Evolutionary conservation across 2,113 vertebrate genomes (phyloP), one percentile per base, ranked within the genome.

Genomic region (Atlantisia rogersi): DNA sequence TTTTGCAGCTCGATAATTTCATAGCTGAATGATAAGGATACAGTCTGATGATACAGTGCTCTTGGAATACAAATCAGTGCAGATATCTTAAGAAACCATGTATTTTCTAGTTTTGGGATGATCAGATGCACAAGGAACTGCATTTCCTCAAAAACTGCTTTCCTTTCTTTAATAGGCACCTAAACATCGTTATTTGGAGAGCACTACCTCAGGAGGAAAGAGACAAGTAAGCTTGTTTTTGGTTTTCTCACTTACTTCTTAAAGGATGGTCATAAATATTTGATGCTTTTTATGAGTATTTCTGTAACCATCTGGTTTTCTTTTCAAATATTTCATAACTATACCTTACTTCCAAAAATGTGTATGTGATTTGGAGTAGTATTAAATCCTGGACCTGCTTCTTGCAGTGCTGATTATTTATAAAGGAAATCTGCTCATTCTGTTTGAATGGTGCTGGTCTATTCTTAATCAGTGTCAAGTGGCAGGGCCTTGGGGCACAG

Each of bases 131-230:
- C 48, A 60, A 53, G 67, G 53, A 90, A 42, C 29, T 75, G 22
- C 40, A 78, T 79, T 95, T 24, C 46, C 68, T 94, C 59, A 90
- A 74, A 88, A 74, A 58, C 17, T 71, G 15, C 70, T 92, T 97
- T 81, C 5, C 91, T 96, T 96, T 90, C 71, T 87, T 97, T 95
- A 95, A 98, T 46, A 99, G 98, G 84, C 97, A 96, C 28, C 97
- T 98, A 78, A 98, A 98, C 96, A 90, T 97, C 82, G 71, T 98
- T 74, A 80, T 98, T 70, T 98, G 98, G 98, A 98, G 88, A 97
- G 98, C 97, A 17, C 92, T 98, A 20, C 92, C 98, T 91, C 96
- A 97, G 94, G 98, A 98, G 37, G 98, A 98, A 95, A 98, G 91
- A 97, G 96, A 98, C 70, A 98, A 97, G 98, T 98, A 98, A 98